Base-by-base conservation (phyloP, 2,797 vertebrate genomes). In the Lindbergichthys nudifrons region DNA sequence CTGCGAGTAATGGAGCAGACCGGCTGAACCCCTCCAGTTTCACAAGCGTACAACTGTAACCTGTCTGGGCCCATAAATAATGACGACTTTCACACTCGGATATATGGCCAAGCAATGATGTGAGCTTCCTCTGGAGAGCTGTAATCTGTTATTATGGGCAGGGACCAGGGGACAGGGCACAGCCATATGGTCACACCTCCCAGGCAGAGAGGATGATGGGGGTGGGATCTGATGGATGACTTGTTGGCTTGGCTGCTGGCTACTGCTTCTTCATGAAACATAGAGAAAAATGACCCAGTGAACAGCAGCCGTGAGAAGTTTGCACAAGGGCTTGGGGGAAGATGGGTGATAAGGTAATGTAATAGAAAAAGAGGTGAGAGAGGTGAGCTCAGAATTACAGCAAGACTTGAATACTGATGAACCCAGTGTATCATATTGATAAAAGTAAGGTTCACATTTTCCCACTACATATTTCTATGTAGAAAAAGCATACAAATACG, bases 71-170 rank as follows among this genome's bases (percentile, higher is more conserved):
- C 75, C 57, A 81, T 91, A 89, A 93, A 85, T 90, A 89, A 92
- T 86, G 89, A 85, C 21, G 36, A 89, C 85, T 85, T 79, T 84
- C 80, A 81, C 86, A 77, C 83, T 88, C 71, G 81, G 87, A 92
- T 92, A 86, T 88, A 94, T 80, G 79, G 86, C 79, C 61, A 80
- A 86, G 87, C 77, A 73, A 92, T 91, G 87, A 87, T 89, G 88
- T 90, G 88, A 84, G 81, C 85, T 86, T 92, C 83, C 91, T 87
- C 87, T 66, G 85, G 88, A 86, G 90, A 89, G 78, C 76, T 81
- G 88, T 91, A 91, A 93, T 92, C 89, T 89, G 81, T 90, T 89
- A 90, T 89, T 86, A 91, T 82, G 81, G 79, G 77, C 70, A 84
- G 76, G 70, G 87, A 88, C 64, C 85, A 85, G 77, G 79, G 87